Conservation (phyloP, 2,113 vertebrate genomes). For the Rafetus swinhoei region DNA sequence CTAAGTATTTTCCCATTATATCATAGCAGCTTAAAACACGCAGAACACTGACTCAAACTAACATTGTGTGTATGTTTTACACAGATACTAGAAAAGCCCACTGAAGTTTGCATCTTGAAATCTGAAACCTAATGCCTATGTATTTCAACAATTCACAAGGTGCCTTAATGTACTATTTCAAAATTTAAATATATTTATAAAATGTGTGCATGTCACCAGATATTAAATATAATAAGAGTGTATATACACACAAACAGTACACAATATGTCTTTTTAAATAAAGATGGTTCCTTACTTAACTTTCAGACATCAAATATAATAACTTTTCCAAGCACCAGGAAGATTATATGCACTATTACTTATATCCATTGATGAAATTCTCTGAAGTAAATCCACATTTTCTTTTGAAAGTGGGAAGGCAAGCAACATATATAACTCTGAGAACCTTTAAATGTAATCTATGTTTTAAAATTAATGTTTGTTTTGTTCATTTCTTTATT, state of each 20-base stretch:
- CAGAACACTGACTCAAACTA: background rate
- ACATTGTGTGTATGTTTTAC: background rate
- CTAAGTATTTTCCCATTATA: background rate
- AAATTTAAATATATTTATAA: background rate
- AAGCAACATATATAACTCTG: conserved; percentile 12
- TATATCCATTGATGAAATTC: conserved; percentile 15
- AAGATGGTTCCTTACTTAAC: background rate
- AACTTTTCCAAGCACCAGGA: background rate
- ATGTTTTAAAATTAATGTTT: conserved; percentile 36
- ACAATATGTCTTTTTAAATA: background rate
- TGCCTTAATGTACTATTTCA: background rate
- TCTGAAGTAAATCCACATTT: conserved; percentile 19
- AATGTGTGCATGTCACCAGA: background rate
- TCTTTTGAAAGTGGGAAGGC: background rate
- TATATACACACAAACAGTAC: background rate
- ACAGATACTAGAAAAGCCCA: background rate
- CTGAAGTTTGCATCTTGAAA: background rate
- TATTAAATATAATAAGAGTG: background rate
- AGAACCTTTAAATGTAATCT: background rate
- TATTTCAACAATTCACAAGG: background rate
- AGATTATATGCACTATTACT: background rate
- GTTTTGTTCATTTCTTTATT: conserved; percentile 34
- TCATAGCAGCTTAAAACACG: background rate
- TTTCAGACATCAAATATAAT: conserved; percentile 1
- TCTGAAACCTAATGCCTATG: background rate